Conservation (phyloP, 2,888 invertebrate species). For the Yponomeuta cagnagella region DNA sequence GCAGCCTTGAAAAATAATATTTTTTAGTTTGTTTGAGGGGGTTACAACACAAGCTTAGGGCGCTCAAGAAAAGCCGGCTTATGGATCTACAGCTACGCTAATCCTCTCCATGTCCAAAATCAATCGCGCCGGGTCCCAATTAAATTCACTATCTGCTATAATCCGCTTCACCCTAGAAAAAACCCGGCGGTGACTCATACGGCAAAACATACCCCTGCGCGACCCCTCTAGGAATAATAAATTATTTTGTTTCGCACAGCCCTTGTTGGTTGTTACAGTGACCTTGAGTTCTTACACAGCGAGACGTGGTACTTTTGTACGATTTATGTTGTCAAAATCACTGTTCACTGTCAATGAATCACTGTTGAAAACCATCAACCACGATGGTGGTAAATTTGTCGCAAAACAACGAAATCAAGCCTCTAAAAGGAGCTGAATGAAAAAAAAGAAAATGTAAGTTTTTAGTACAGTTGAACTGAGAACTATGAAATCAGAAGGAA, state of each 20-base stretch:
- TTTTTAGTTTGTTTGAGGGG: no score
- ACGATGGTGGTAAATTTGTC: no score
- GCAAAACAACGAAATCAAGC: no score
- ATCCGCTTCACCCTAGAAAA: constrained; percentile 29
- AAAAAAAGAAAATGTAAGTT: no score
- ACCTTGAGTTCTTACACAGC: neutral
- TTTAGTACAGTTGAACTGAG: no score
- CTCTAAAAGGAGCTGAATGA: no score
- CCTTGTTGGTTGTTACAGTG: neutral
- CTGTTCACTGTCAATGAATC: no score
- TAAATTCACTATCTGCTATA: constrained; percentile 29
- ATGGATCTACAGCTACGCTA: neutral
- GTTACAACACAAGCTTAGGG: no score
- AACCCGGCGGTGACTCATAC: constrained; percentile 24
- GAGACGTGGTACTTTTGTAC: neutral
- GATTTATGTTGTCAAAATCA: neutral
- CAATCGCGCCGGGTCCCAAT: constrained; percentile 26
- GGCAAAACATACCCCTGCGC: constrained; percentile 18
- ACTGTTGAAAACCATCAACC: no score
- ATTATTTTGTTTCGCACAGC: neutral
- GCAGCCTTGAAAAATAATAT: no score
- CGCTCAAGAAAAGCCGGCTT: neutral
- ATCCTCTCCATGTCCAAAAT: neutral
- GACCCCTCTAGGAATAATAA: constrained; percentile 9
- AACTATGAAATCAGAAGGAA: no score